Base-by-base conservation (phyloP, 1,140 invertebrate species). In the Rhagoletis pomonella region DNA sequence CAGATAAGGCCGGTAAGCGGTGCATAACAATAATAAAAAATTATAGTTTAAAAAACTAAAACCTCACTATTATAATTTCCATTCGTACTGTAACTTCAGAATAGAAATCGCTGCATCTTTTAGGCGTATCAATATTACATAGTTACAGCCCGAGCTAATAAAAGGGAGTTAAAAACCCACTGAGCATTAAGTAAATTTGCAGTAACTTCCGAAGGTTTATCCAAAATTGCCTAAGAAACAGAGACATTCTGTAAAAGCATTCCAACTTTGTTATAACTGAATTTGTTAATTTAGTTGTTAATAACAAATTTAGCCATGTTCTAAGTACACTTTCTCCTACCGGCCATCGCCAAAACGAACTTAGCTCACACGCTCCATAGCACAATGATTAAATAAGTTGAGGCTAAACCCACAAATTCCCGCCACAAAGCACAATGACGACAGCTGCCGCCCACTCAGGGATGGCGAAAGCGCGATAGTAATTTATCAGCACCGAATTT, bases 241-340 rank as follows among this genome's bases (percentile, higher is more conserved):
- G 1, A 14, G 60, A 14, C 10, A 62, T 7, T 62, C 17, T 7
- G 4, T 62, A 62, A 62, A 39, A 67, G 0, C n/a, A 1, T 10
- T 3, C 5, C 64, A 67, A 39, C 64, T 67, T 50, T 55, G 17
- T 14, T 55, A 81, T 10, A 81, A 58, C 4, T 10, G 47, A 81
- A 81, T 81, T 81, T 81, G 73, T 55, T 81, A 81, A 81, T 29
- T 81, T 55, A 81, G n/a, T n/a, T 55, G n/a, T 12, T 50, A 81
- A 81, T 5, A 29, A 42, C 19, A 42, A 81, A 55, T 55, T n/a
- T 12, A 81, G 17, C 17, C 14, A 12, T 4, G 64, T 17, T 67
- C 19, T 4, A 10, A 29, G 29, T 29, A 29, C 29, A 4, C 29
- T 29, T 67, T 19, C 29, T 4, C 4, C n/a, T 17, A 39, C 4